Evolutionary conservation across 2,888 invertebrate species (phyloP), one percentile per base, ranked within the genome.

Genomic region (Lasioglossum lativentre): DNA sequence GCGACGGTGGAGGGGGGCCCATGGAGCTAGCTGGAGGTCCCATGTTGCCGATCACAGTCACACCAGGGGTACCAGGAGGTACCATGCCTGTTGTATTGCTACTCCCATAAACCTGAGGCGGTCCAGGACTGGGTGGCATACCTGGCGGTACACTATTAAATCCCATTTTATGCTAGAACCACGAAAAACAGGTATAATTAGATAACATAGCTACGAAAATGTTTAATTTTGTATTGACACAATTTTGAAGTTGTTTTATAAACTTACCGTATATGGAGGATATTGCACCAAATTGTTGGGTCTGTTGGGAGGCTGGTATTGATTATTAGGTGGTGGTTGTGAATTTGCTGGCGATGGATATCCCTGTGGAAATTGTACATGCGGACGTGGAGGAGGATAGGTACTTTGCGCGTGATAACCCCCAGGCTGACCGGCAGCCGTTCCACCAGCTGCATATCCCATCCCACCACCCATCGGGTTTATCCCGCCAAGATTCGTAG

Each of bases 161-260:
- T 86, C 96, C 96, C 95, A 97, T 96, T 95, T 97, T 97, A 95
- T 97, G 97, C 96, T 97, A 96, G 85, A 96, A 95, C 81, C 42
- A 59, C 70, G 71, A 38, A 2, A 19, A 30, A n/a, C 38, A 8
- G 19, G 30, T 34, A 42, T 42, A n/a, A 10, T 19, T 66, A 63
- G 16, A 5, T 34, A 30, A 3, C 5, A 30, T 6, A 34, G 3
- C 30, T 16, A 12, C 30, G n/a, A 30, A 30, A 63, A 63, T 30
- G 27, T 30, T 5, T 30, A 63, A 30, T 63, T 63, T 16, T 8
- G 16, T 19, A 8, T 30, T 2, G 6, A 63, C 27, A 52, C 63
- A 8, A 66, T 66, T 30, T 14, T 47, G 34, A 63, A 40, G 73
- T 56, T 19, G n/a, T 14, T 6, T 6, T 30, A 1, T 2, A 70